These are phyloP conservation scores for Stegophylla sp. DNA, from an alignment of 2,888 invertebrate species.

Conservation along the genomic window DNA sequence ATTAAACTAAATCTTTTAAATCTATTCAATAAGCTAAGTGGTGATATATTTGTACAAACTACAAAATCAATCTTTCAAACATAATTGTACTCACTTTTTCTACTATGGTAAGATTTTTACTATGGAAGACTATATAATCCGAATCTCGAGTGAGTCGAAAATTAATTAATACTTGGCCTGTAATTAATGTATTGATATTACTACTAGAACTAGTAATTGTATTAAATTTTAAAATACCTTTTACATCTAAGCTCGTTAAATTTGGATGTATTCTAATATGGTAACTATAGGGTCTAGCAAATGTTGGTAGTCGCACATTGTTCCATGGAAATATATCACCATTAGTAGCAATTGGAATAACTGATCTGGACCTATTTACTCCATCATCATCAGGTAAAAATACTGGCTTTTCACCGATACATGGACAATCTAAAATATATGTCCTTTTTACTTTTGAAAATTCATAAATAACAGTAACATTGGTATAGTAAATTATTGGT, in stretches of 20 bases:
- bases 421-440: constrained; percentile 71
- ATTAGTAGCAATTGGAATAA: constrained; percentile 75
- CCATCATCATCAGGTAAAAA: constrained; percentile 70
- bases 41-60: constrained; percentile 38
- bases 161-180: constrained; percentile 85
- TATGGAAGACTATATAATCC: constrained; percentile 82
- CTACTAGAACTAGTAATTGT: not conserved
- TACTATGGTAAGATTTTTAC: constrained; percentile 83
- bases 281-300: constrained; percentile 82
- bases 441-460: not conserved
- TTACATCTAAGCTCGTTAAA: constrained; percentile 84
- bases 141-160: constrained; percentile 83
- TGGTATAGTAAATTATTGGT: too few relatives aligned
- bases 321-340: constrained; percentile 82
- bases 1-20: too few relatives aligned
- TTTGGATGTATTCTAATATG: constrained; percentile 91
- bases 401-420: constrained; percentile 73
- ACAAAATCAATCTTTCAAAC: not conserved
- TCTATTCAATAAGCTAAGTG: not conserved
- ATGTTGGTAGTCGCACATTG: constrained; percentile 78
- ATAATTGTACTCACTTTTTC: constrained; percentile 70
- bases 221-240: constrained; percentile 70
- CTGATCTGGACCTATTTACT: constrained; percentile 71
- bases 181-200: not conserved
- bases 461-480: too few relatives aligned